Percentiles rank a stretch among this genome's conserved stretches.
Conservation (phyloP, 92 coral and sea anemone species). For the Palythoa grandis region DNA sequence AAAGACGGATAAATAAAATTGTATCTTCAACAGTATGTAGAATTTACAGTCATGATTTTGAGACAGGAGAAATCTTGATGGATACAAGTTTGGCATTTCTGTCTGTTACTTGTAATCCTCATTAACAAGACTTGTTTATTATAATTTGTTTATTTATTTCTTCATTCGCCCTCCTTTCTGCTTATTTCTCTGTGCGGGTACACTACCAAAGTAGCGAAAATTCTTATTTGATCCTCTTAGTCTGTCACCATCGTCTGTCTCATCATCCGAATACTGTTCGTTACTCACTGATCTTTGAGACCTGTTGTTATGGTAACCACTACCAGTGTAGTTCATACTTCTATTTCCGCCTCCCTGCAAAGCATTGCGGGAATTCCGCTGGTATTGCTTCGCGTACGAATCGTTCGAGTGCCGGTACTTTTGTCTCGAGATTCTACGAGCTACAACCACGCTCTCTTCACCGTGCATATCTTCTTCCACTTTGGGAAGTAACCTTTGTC, state of each 20-base stretch:
- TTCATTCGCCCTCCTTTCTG: not conserved
- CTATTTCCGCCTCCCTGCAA: constrained; percentile 6
- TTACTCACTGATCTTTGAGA: not conserved
- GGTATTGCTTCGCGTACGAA: constrained; percentile 33
- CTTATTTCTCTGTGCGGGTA: not conserved
- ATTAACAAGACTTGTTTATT: too few species aligned
- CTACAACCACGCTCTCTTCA: not conserved
- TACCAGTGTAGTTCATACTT: not conserved
- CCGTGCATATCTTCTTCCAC: not conserved
- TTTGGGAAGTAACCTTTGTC: not conserved
- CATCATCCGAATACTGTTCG: constrained; percentile 25
- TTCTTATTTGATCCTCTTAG: not conserved
- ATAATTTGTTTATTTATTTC: not conserved
- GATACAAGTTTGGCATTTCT: too few species aligned
- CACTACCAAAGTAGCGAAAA: constrained; percentile 1
- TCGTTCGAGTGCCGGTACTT: constrained; percentile 30
- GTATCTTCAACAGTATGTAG: too few species aligned
- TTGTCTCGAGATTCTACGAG: constrained; percentile 13
- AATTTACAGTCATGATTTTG: too few species aligned
- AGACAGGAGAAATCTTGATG: too few species aligned
- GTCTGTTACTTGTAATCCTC: too few species aligned
- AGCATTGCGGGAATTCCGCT: not conserved
- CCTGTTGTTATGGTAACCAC: not conserved
- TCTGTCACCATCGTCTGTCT: not conserved
- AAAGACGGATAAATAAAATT: too few species aligned